Conservation (phyloP, 2,113 vertebrate genomes). For the Pica pica region DNA sequence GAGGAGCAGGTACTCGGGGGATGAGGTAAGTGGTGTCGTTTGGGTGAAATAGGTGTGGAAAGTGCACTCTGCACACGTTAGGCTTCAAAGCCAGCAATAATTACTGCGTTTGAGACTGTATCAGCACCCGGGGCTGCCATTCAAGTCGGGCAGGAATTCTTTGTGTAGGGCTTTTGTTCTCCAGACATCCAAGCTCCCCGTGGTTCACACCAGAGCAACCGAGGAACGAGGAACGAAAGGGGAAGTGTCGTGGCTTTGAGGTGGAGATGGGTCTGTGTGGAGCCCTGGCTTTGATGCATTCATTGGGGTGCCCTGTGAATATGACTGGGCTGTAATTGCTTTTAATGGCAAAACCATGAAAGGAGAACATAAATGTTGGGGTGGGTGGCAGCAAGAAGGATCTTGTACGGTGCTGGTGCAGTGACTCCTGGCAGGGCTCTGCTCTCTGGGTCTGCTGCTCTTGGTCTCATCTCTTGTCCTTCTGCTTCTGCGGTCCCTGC, state of each 20-base stretch:
- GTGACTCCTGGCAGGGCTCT: neutral
- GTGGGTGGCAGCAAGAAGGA: neutral
- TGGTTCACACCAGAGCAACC: neutral
- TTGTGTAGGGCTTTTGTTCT: slow-evolving; percentile 4
- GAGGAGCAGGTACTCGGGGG: neutral
- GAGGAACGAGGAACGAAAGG: neutral
- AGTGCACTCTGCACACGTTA: slow-evolving; percentile 4
- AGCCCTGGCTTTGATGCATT: neutral
- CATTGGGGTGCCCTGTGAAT: neutral
- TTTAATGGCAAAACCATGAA: neutral
- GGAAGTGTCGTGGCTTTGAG: neutral
- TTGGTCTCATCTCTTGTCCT: neutral
- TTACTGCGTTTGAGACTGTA: slow-evolving; percentile 36
- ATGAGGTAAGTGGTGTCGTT: slow-evolving; percentile 34
- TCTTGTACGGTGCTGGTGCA: accelerated
- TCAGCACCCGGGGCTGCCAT: neutral
- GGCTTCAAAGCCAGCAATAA: slow-evolving; percentile 56
- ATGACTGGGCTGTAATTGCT: neutral
- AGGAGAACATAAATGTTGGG: neutral
- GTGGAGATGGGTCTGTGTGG: neutral
- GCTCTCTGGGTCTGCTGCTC: neutral
- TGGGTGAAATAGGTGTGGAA: slow-evolving; percentile 61
- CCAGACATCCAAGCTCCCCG: neutral
- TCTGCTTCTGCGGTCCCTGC: neutral
- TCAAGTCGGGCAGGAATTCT: slow-evolving; percentile 2